Evolutionary conservation across 2,113 vertebrate species (phyloP), one percentile per base, ranked within the genome.

Genomic region (Corynorhinus townsendii): DNA sequence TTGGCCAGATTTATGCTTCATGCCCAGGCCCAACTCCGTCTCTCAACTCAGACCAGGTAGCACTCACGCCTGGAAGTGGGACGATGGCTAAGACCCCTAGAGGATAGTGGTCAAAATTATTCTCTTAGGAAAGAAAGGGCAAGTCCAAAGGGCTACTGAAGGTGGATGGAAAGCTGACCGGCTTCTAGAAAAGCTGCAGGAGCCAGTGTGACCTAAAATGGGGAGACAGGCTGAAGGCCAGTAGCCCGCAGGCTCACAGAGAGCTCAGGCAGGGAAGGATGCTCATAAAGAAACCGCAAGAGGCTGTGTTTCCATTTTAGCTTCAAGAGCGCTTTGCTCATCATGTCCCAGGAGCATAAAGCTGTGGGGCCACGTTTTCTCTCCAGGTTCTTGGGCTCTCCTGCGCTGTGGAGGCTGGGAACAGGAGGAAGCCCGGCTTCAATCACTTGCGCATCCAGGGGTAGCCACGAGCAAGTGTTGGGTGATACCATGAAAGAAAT

Each of bases 381-480:
- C 12, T 5, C 0, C 2, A 59, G 83, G n/a, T 24, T n/a, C 28
- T 43, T 30, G 73, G 35, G 71, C 22, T 43, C 17, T 19, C 0
- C 24, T 5, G 30, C 10, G 47, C 47, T 1, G 5, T 3, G 0
- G 17, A 38, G 38, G 19, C 11, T 6, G 0, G 82, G 40, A 26
- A 4, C 2, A 11, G 26, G 17, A 35, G 68, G 33, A 0, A 1
- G 33, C 35, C 5, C 0, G 0, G 20, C 14, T 5, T 4, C 26
- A 22, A n/a, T 56, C 38, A 4, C 7, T 1, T 1, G 40, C 0
- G 2, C 0, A 1, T 33, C 28, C 16, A 10, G 38, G 59, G 52
- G 56, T 3, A 0, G 66, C 47, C 2, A 0, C 0, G 9, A 5
- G 28, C 0, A 26, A 40, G 3, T 0, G 1, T 0, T 30, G 7